Evolutionary conservation across 2,797 vertebrate species (phyloP), one percentile per base, ranked within the genome.

Genomic region (Brachyrhaphis roseni): DNA sequence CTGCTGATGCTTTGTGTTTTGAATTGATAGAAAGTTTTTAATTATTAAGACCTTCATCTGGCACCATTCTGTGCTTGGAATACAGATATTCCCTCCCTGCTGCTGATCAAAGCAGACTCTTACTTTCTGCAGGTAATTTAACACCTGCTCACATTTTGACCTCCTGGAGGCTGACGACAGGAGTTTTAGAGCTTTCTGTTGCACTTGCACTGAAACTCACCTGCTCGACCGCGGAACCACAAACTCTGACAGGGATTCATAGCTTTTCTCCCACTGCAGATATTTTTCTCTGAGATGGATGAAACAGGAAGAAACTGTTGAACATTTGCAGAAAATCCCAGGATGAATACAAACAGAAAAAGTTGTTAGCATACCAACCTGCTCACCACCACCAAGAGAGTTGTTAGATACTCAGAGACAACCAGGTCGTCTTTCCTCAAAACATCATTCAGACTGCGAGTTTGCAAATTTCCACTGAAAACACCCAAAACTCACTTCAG

Each of bases 201-300:
- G 66, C 78, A 59, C 74, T 80, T 77, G 72, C 36, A 66, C 78
- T 53, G 53, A 45, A 71, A 39, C 95, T 96, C 91, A 99, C 98
- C 98, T 97, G 92, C 97, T 99, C 11, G 98, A 98, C 75, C 97
- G 97, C 28, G 98, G 98, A 74, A 99, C 98, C 82, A 99, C 98
- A 95, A 99, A 98, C 78, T 97, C 94, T 0, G 98, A 97, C 74
- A 99, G 93, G 1, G 97, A 98, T 90, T 99, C 98, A 1, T 99
- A 99, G 45, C 95, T 98, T 93, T 93, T 97, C 89, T 98, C 97
- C 98, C 98, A 99, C 49, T 95, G 93, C 18, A 34, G 0, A 0
- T 96, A 97, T 82, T 89, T 95, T 41, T 90, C 89, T 88, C 98
- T 99, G 90, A 34, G 51, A 81, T 1, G 49, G 59, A 28, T 82